Evolutionary conservation across 1,140 invertebrate species (phyloP), one percentile per base, ranked within the genome.

Genomic region (Hypsibius dujardini): DNA sequence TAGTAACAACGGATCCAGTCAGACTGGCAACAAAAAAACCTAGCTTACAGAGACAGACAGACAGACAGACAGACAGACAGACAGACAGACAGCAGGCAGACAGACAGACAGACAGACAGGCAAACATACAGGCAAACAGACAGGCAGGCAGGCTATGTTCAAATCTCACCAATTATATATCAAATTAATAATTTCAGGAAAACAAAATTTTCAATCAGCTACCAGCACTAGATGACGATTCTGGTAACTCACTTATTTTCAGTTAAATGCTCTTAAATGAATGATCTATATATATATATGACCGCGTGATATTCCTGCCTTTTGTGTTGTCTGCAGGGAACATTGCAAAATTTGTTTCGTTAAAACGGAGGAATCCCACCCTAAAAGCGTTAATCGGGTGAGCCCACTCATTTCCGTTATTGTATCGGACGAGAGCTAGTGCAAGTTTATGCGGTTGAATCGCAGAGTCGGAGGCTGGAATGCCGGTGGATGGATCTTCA

Each of bases 401-500:
- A 7, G 62, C 42, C 12, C 42, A 67, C n/a, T 56, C 7, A 56
- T 56, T 7, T 56, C n/a, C 50, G 7, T 56, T 56, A 56, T 12
- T 12, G 50, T 56, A 56, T 12, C 7, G 7, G n/a, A 56, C 7
- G 7, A 56, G 50, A n/a, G n/a, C 50, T 56, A 12, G 7, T 56
- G 7, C n/a, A 56, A n/a, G n/a, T 7, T 56, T 56, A 67, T 42
- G 42, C 62, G 12, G 42, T 67, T 67, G 42, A 28, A 28, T 28
- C 45, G 12, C 62, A 67, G 62, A 3, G 62, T 67, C 45, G 62
- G 62, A 7, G 62, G 62, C 12, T 67, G 62, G 62, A 42, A 15
- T 12, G 12, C 62, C 45, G 62, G 62, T 15, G 62, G 62, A 67
- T 67, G 62, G 62, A 67, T 67, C 42, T 67, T 67, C 42, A 67